phyloP scores from a whole-genome alignment of 2,113 vertebrate genomes.

The Mobula hypostoma region DNA sequence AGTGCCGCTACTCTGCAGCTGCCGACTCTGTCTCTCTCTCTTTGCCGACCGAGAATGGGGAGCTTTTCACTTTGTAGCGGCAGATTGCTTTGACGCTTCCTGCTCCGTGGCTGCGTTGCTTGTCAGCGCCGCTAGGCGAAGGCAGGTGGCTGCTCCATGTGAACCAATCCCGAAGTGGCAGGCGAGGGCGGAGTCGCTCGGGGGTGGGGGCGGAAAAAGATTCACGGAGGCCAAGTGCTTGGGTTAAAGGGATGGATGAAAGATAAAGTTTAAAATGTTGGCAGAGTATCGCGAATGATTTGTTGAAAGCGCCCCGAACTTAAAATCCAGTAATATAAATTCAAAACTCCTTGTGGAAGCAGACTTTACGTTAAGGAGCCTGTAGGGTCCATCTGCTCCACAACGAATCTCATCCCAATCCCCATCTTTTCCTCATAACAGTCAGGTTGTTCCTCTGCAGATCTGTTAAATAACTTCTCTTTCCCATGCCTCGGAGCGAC shows the following conservation, averaged over 20 bases:
- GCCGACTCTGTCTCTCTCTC: background rate
- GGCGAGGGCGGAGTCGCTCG: background rate
- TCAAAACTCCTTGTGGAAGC: background rate
- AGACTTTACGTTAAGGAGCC: background rate
- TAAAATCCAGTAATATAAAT: background rate
- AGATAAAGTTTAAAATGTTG: too few species aligned
- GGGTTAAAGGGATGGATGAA: background rate
- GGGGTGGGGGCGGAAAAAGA: too few species aligned
- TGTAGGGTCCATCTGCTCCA: background rate
- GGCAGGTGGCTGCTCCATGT: slow-evolving; percentile 15
- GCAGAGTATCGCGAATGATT: too few species aligned
- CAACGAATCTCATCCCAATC: background rate
- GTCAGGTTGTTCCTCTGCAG: background rate
- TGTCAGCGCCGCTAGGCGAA: background rate
- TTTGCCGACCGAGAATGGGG: background rate
- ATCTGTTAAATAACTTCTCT: background rate
- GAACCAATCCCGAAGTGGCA: background rate
- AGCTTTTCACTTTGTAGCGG: background rate
- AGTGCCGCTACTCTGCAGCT: background rate
- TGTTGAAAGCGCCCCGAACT: background rate
- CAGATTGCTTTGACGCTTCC: background rate
- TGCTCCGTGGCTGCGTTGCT: background rate
- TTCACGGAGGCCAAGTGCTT: too few species aligned
- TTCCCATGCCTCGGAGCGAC: background rate
- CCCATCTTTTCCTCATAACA: background rate